Evolutionary conservation across 2,888 invertebrate genomes (phyloP).

Genomic region (Acleris emargana): DNA sequence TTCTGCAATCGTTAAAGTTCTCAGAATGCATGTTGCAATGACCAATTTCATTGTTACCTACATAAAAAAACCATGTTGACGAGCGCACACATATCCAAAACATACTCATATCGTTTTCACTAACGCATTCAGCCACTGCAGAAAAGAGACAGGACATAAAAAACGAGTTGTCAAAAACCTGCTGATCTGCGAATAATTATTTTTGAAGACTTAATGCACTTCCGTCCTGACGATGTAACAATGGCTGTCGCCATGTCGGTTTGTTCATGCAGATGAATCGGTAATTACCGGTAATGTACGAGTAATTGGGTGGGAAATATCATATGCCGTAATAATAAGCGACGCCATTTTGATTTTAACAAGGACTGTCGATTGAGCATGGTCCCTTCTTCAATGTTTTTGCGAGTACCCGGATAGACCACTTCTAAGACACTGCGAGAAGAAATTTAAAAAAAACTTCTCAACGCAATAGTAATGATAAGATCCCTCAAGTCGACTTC

Average conservation of each 20-base stretch:
- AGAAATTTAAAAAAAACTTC: no score
- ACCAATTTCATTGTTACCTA: no score
- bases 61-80: no score
- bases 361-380: no score
- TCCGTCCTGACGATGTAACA: slow-evolving; percentile 42
- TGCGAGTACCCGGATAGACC: background rate
- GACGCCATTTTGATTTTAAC: no score
- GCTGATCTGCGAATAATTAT: slow-evolving; percentile 47
- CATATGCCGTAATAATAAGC: slow-evolving; percentile 8
- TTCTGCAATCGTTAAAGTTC: no score
- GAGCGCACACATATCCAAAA: no score
- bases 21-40: no score
- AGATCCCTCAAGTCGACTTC: no score
- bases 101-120: background rate
- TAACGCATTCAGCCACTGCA: background rate
- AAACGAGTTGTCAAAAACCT: slow-evolving; percentile 32
- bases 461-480: no score
- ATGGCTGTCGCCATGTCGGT: slow-evolving; percentile 44
- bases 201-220: slow-evolving; percentile 54
- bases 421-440: background rate
- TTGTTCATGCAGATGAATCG: slow-evolving; percentile 44
- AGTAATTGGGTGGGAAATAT: slow-evolving; percentile 26
- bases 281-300: slow-evolving; percentile 36
- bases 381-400: background rate
- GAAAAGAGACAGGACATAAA: slow-evolving; percentile 5